Base-by-base conservation (phyloP, 1,140 invertebrate genomes). In the Scaptodrosophila lebanonensis region DNA sequence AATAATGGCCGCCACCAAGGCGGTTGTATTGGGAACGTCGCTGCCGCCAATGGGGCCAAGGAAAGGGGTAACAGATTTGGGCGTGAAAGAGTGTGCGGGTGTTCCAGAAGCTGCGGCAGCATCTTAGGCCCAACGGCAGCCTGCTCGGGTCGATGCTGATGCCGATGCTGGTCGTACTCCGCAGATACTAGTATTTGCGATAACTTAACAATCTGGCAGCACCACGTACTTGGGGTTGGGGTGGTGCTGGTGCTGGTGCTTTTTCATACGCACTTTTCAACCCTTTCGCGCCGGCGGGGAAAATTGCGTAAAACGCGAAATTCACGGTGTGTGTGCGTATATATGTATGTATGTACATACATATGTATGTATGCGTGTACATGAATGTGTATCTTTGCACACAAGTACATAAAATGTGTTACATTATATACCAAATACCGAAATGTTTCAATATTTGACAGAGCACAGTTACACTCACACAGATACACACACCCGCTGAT, bases 271-370 rank as follows among this genome's bases (percentile, higher is more conserved):
- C 75, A 79, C 73, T 79, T 79, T 65, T 82, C 75, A 79, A 82
- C 73, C 73, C 75, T 79, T 79, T 65, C 47, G 65, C 60, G 75
- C 61, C 69, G 73, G 73, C 73, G 73, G 73, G 73, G 73, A 82
- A 79, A 73, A 73, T 73, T 77, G 73, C 73, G 73, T 79, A 82
- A 82, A 82, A 69, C 75, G 75, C 73, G 57, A 79, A 79, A 82
- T 61, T 47, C 65, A 25, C 30, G 54, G 42, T 35, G 42, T 52
- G 57, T 50, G 62, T 47, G 39, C 22, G 32, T 50, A 52, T 39
- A 9, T 36, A 11, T 49, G 33, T 13, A 29, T 45, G 4, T 22
- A 20, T n/a, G 22, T 9, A 15, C 16, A n/a, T 32, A 25, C 29
- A 15, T 17, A 15, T 17, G 22, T 49, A 32, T 27, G 45, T 16